Base-by-base conservation (phyloP, 2,797 vertebrate genomes). In the Micromesistius poutassou region DNA sequence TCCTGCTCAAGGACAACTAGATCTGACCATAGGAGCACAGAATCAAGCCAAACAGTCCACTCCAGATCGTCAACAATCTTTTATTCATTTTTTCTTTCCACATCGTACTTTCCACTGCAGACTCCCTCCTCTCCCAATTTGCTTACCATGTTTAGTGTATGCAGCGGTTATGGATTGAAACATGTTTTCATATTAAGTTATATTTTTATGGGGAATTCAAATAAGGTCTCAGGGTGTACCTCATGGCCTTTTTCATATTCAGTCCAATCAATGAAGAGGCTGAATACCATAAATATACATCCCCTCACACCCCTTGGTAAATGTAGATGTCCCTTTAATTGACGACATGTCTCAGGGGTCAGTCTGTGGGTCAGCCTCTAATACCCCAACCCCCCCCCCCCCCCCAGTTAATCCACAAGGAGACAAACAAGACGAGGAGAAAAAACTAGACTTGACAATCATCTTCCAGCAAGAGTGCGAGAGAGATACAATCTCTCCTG, bases 331-430 rank as follows among this genome's bases (percentile, higher is more conserved):
- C 25, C 19, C 62, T 25, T 66, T 8, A 66, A 22, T n/a, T 66
- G 16, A 66, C n/a, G 6, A 72, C 31, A n/a, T 68, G 81, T 79
- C 79, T 76, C 46, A 22, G 74, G 42, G 80, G 80, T 84, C 79
- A 82, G 79, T 62, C 74, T 75, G 42, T n/a, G 74, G 83, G 83
- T 80, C 83, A 84, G 74, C 62, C 73, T 74, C 16, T 72, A 55
- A 73, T 72, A 73, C 72, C 75, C 71, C 71, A 72, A 22, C 81
- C 83, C 77, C 73, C 80, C 75, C 70, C 33, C 78, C 40, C 40
- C 9, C 33, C 71, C 72, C 81, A 83, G 84, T 76, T 76, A 76
- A 74, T 78, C 82, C 74, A n/a, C 55, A 36, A 83, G 79, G 85
- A 83, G 30, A 73, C 71, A 80, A 81, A 16, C n/a, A 3, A 71